Percentiles rank a stretch among this genome's conserved stretches.
Conservation (phyloP, 2,888 invertebrate genomes). For the Trachelus stipa region DNA sequence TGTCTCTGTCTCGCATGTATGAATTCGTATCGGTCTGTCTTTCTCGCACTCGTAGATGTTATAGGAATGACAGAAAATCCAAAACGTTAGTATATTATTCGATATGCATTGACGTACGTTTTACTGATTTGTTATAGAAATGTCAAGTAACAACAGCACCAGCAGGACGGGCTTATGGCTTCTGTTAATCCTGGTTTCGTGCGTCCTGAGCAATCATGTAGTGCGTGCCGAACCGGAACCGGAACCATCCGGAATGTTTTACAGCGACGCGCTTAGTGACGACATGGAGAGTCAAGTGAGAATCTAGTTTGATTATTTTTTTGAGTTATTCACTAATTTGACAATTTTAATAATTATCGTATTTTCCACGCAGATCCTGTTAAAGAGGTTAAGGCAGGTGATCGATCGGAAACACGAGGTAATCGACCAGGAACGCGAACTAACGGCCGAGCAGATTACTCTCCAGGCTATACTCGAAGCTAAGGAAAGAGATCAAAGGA, state of each 20-base stretch:
- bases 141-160: conserved; percentile 15
- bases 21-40: neutral
- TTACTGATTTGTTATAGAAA: neutral
- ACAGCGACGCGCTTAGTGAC: conserved; percentile 40
- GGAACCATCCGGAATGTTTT: conserved; percentile 42
- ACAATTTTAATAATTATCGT: neutral
- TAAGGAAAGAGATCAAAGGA: conserved; percentile 38
- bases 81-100: neutral
- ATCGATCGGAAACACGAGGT: conserved; percentile 47
- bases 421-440: conserved; percentile 49
- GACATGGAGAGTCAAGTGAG: conserved; percentile 49
- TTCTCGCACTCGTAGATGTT: neutral
- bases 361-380: conserved; percentile 29
- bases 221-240: conserved; percentile 46
- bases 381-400: conserved; percentile 50
- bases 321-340: neutral
- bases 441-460: conserved; percentile 50
- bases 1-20: neutral
- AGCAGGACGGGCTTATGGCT: conserved; percentile 47
- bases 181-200: conserved; percentile 41
- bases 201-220: conserved; percentile 36
- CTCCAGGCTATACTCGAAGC: conserved; percentile 50
- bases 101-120: neutral
- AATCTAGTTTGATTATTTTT: conserved; percentile 7
- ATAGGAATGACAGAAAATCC: neutral